These are phyloP conservation scores for Agapostemon virescens DNA, from an alignment of 2,888 invertebrate genomes.

Conservation along the genomic window DNA sequence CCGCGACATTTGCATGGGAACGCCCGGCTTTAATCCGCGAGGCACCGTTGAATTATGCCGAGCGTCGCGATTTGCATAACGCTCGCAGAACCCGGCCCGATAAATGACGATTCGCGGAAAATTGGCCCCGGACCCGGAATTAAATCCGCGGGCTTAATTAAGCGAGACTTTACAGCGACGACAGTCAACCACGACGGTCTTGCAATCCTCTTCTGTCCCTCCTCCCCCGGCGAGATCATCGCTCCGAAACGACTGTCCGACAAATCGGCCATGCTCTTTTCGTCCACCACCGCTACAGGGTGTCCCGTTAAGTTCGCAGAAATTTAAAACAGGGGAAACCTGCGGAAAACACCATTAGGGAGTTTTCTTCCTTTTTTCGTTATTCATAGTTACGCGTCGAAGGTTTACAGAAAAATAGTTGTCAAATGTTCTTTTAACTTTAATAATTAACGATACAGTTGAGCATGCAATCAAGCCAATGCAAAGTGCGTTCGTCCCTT, in stretches of 20 bases:
- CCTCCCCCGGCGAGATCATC: constrained; percentile 9
- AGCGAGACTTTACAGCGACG: constrained; percentile 64
- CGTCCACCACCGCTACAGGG: background rate
- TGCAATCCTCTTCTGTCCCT: background rate
- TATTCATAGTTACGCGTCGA: too few species aligned
- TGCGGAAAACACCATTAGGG: too few species aligned
- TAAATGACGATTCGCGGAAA: constrained; percentile 77
- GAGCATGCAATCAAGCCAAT: too few species aligned
- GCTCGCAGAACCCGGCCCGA: constrained; percentile 67
- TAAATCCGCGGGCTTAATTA: constrained; percentile 68
- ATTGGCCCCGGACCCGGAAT: constrained; percentile 65
- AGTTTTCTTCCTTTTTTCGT: too few species aligned
- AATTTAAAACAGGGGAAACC: too few species aligned
- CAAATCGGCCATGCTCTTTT: constrained; percentile 24
- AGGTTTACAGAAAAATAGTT: too few species aligned
- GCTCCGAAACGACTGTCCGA: background rate
- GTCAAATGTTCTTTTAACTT: too few species aligned
- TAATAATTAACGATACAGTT: too few species aligned
- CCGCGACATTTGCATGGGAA: constrained; percentile 70
- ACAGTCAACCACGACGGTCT: constrained; percentile 36
- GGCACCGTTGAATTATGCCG: constrained; percentile 73
- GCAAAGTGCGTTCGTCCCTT: too few species aligned
- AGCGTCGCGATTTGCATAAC: constrained; percentile 74
- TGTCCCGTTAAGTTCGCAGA: too few species aligned
- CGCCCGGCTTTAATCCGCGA: constrained; percentile 70